Evolutionary conservation across 2,888 invertebrate species (phyloP), one percentile per base, ranked within the genome.

Genomic region (Nebria brevicollis): DNA sequence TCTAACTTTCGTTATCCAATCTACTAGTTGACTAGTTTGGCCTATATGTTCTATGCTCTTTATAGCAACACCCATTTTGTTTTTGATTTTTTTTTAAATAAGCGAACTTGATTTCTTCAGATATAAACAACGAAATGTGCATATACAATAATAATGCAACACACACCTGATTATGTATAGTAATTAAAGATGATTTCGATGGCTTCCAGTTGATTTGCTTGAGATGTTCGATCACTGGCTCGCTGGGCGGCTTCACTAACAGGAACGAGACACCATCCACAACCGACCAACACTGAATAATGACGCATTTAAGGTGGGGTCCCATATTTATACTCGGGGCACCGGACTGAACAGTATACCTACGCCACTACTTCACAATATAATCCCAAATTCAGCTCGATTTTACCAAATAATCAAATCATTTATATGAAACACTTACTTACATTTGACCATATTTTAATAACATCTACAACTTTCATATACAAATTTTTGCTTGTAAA

Each of bases 1-100:
- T 89, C 92, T 92, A 85, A 93, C 91, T 90, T 91, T 90, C 82
- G 90, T 91, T 86, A 94, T 93, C 93, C 93, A 94, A 85, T 92
- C 90, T 85, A 90, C 89, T 84, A 93, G 89, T 87, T 92, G 91
- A 87, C 90, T 90, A 64, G 91, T 90, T 90, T 91, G 92, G 83
- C 83, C 81, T 82, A 83, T 41, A 75, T 41, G 82, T 82, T 82
- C 78, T 20, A 72, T 25, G 72, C 70, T 72, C 77, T 72, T 81
- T 68, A 84, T 42, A 34, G 82, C 84, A 82, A 84, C 85, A 83
- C 86, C 86, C 87, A 87, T 87, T 72, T 81, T 83, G 75, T 72
- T 41, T 76, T 76, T 34, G 5, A 4, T 34, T 8, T 54, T 54
- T 54, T 54, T 8, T 75, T 43, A 43, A 10, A 75, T 64, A 34